These are phyloP conservation scores for Erynnis tages DNA, from an alignment of 2,888 invertebrate genomes.

Conservation along the genomic window DNA sequence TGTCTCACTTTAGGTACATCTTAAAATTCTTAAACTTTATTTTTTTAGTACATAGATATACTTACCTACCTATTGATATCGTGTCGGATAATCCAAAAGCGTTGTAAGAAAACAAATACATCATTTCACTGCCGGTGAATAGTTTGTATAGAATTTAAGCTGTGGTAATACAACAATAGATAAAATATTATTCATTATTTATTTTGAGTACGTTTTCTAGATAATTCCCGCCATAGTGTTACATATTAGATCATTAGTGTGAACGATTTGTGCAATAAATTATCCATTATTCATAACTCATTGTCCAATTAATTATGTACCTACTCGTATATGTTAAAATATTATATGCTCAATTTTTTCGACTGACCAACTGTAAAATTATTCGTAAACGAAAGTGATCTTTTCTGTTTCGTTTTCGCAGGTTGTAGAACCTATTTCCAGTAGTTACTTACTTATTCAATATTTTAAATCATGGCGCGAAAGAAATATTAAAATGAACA, in stretches of 20 bases:
- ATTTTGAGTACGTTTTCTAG: constrained; percentile 38
- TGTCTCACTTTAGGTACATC: no score
- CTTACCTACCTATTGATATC: not conserved
- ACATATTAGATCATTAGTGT: constrained; percentile 52
- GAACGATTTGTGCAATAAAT: constrained; percentile 73
- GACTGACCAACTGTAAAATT: constrained; percentile 77
- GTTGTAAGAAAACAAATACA: constrained; percentile 8
- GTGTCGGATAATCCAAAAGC: constrained; percentile 1
- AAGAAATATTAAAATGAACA: not conserved
- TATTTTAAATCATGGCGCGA: not conserved
- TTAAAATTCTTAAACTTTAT: not conserved
- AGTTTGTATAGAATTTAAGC: constrained; percentile 51
- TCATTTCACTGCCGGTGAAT: constrained; percentile 65
- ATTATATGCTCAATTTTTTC: constrained; percentile 76
- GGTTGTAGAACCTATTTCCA: constrained; percentile 13
- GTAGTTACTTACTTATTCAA: not conserved
- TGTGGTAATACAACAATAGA: constrained; percentile 48
- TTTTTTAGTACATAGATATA: no score
- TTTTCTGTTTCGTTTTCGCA: constrained; percentile 44
- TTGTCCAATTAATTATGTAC: constrained; percentile 50
- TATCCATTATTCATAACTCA: constrained; percentile 53
- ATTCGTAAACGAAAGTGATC: constrained; percentile 41
- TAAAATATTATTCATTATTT: constrained; percentile 39
- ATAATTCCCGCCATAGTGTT: constrained; percentile 39
- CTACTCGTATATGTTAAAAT: constrained; percentile 39